Base-by-base conservation (phyloP, 2,888 invertebrate species). In the Copidosoma aretas region DNA sequence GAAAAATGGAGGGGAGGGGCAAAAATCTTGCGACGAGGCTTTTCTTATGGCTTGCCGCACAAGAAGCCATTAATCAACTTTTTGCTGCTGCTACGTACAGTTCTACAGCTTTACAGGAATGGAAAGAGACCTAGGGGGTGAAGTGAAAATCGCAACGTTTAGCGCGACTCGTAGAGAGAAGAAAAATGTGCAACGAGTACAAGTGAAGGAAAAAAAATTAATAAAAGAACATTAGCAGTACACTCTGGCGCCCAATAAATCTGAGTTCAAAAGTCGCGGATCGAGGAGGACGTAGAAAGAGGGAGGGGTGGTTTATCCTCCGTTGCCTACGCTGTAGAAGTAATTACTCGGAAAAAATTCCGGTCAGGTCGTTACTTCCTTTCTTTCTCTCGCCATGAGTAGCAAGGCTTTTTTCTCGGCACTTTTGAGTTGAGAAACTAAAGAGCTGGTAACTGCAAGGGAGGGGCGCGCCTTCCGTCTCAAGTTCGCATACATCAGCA, bases 271-370 rank as follows among this genome's bases (percentile, higher is more conserved):
- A 58, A 54, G 52, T 63, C 63, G 39, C 61, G 56, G 61, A 56
- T 49, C 19, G 41, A 25, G 25, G 19, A 41, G 25, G 51, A n/a
- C n/a, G n/a, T n/a, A n/a, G 22, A 24, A 64, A 4, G 43, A 12
- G 43, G 43, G 43, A 46, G 43, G 71, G 73, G 76, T 78, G 78
- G 79, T 79, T 79, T 77, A 77, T 75, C 71, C 77, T 70, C 70
- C 32, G 8, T 32, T 8, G 32, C 8, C 32, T 67, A 73, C 75
- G 71, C 71, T 73, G 71, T 76, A 74, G 75, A 76, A 73, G 79
- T 80, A 80, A 80, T 80, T 80, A 79, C 79, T 77, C 73, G 79
- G 76, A 78, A 80, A 80, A 78, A 80, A 80, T 80, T 80, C 80
- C 74, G 69, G 79, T 80, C 80, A 80, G 78, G 80, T 75, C 63